Base-by-base conservation (phyloP, 2,888 invertebrate genomes). In the Pyrocoelia pectoralis region DNA sequence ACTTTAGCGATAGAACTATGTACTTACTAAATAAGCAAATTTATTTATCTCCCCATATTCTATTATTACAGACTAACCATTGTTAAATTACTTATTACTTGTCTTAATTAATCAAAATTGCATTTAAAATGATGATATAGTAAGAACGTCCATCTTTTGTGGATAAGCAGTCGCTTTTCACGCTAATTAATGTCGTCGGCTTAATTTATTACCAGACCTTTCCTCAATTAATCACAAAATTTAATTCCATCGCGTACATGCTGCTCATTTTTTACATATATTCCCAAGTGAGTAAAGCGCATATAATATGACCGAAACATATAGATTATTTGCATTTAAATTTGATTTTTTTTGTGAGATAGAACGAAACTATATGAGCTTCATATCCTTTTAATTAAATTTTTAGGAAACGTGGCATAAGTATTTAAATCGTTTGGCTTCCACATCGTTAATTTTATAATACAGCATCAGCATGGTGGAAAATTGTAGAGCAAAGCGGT, bases 141-240 rank as follows among this genome's bases (percentile, higher is more conserved):
- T 43, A 55, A 50, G 18, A 43, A 18, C 56, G 51, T 33, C 41
- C 61, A 41, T 51, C 50, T 24, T 61, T 61, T 55, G 56, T 56
- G 51, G 52, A 56, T 57, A 56, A 56, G 62, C 56, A 62, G 62
- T 62, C 57, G 57, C 62, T 56, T 57, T 63, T 57, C 53, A 56
- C 54, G 57, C 63, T 63, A 63, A 63, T 63, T 58, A 63, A 57
- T 63, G 63, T 58, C 63, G 49, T 58, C 58, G 54, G 63, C 57
- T 57, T 57, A 63, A 63, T 53, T 63, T 63, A 58, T 58, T 58
- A 54, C 57, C 19, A 53, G 58, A 58, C 63, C 63, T 62, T 62
- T 63, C 63, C 63, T 63, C 53, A 63, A 63, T 63, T 63, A 58
- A 63, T 63, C 58, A 63, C 49, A 52, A 63, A 63, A 63, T 63